Evolutionary conservation across 2,113 vertebrate species (phyloP).

Genomic region (Callocephalon fimbriatum): DNA sequence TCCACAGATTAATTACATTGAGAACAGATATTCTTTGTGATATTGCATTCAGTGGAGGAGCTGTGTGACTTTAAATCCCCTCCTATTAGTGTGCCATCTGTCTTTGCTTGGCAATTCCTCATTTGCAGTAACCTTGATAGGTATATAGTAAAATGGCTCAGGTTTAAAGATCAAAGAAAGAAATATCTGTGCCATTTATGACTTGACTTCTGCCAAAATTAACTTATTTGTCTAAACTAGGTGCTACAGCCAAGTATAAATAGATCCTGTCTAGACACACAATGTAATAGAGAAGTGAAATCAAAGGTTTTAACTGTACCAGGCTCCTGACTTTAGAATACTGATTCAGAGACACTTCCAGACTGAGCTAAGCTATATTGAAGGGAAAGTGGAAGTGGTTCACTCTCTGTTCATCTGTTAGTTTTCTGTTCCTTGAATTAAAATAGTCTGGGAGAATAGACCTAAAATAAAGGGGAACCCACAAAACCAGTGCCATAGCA

Average conservation of each 20-base stretch:
- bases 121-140: neutral
- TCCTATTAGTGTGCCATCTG: neutral
- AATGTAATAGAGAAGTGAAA: slow-evolving; percentile 29
- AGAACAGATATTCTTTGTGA: neutral
- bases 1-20: neutral
- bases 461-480: neutral
- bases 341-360: neutral
- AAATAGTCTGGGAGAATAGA: neutral
- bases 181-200: neutral
- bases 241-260: slow-evolving; percentile 30
- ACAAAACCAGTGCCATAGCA: neutral
- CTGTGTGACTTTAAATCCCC: neutral
- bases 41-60: neutral
- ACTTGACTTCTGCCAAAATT: slow-evolving; percentile 12
- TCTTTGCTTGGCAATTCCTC: neutral
- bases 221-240: slow-evolving; percentile 52
- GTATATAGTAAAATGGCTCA: neutral
- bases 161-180: neutral
- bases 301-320: neutral
- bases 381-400: neutral
- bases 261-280: slow-evolving; percentile 62
- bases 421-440: neutral
- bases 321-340: neutral
- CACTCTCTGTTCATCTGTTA: neutral
- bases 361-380: neutral